Evolutionary conservation across 2,888 invertebrate genomes (phyloP), one percentile per base, ranked within the genome.

Genomic region (Ceratothoa steindachneri): DNA sequence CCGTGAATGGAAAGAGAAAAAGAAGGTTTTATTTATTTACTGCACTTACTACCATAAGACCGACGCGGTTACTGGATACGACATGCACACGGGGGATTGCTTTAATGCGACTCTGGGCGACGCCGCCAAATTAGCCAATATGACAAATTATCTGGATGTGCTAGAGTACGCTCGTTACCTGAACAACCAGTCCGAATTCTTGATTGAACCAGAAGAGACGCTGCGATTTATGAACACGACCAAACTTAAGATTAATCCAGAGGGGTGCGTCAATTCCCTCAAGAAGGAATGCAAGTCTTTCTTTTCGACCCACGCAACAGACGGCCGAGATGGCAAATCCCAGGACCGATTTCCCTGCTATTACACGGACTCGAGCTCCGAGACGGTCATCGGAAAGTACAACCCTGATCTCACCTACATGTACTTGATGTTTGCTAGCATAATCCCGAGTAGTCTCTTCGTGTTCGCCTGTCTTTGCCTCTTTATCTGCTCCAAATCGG

Each of bases 41-140:
- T 80, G 80, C 55, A 73, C 78, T 9, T 71, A 77, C 68, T 64
- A 77, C n/a, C 80, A 83, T 86, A 82, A 84, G 85, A 81, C 85
- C 4, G 69, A 66, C 12, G 76, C 74, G 28, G 53, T 55, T 7
- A 69, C 22, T 19, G 69, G 69, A 24, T 79, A 79, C 71, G 79
- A 79, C 28, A 86, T 90, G 80, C 90, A 89, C 89, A 85, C 85
- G 70, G 86, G 87, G 0, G 95, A 95, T 82, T 95, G 95, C 83
- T 92, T 95, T 75, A 94, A 95, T 82, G 94, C 93, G 12, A 78
- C 81, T 1, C 22, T 81, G 15, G 64, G 73, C 4, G 70, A 70
- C 52, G 67, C 65, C 5, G 92, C 93, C 0, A 87, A 93, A 1
- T 83, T 94, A n/a, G 85, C 90, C 12, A 84, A 85, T 60, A 69